phyloP scores from a whole-genome alignment of 1,140 invertebrate species.

The Megalopta genalis region DNA sequence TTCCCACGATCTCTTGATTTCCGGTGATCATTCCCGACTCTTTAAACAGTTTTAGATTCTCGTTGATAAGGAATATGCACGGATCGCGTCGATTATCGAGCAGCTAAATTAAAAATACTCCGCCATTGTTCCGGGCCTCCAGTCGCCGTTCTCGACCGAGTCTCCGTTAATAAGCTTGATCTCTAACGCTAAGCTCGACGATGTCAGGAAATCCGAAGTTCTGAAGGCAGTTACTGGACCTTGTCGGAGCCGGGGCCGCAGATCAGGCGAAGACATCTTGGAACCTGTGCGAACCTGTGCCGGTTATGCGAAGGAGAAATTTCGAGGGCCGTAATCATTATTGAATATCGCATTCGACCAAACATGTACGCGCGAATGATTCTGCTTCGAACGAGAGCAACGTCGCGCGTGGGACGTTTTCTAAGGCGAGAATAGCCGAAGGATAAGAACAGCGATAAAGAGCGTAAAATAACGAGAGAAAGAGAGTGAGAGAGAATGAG shows the following conservation, averaged over 20 bases:
- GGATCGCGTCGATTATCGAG: too few relatives aligned
- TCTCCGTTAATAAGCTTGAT: too few relatives aligned
- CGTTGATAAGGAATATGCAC: too few relatives aligned
- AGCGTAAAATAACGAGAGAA: not conserved
- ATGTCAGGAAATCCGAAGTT: not conserved
- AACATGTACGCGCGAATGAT: slow-evolving; percentile 37
- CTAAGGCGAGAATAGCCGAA: not conserved
- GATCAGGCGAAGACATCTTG: not conserved
- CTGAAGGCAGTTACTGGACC: slow-evolving; percentile 17
- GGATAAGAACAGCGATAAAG: not conserved
- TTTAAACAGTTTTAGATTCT: too few relatives aligned
- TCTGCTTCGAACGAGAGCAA: slow-evolving; percentile 39
- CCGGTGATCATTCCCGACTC: too few relatives aligned
- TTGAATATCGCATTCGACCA: slow-evolving; percentile 41
- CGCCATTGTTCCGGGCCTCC: too few relatives aligned
- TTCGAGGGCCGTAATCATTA: slow-evolving; percentile 44
- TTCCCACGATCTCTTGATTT: too few relatives aligned
- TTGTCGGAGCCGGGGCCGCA: not conserved
- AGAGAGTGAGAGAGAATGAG: not conserved
- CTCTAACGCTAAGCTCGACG: too few relatives aligned
- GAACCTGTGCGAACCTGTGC: not conserved
- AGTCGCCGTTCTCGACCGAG: too few relatives aligned
- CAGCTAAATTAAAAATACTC: not conserved
- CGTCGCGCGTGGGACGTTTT: slow-evolving; percentile 19
- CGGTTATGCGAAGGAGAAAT: slow-evolving; percentile 39